A percentile compares a stretch with the other conserved stretches of the same genome.
Evolutionary conservation across 30 jellyfish, hydroid and myxozoan genomes (phyloP).

Genomic region (Aurelia coerulea): DNA sequence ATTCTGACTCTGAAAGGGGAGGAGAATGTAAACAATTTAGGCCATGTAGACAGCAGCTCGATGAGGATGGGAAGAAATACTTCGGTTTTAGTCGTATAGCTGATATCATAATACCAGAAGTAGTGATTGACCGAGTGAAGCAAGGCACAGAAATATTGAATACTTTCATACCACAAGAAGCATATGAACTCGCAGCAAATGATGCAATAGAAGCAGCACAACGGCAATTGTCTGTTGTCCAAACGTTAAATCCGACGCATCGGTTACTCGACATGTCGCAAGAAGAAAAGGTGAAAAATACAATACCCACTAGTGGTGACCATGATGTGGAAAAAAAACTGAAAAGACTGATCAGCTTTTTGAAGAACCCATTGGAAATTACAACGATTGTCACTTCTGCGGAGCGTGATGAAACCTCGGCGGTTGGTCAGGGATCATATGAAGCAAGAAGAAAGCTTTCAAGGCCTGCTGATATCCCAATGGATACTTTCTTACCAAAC

Average conservation of each 20-base stretch:
- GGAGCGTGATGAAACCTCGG: neutral
- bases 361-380: slow-evolving; percentile 62
- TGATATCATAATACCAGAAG: slow-evolving; percentile 73
- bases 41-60: slow-evolving; percentile 37
- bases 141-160: slow-evolving; percentile 65
- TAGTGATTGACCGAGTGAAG: slow-evolving; percentile 55
- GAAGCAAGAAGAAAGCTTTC: slow-evolving; percentile 9
- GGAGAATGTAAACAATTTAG: slow-evolving; percentile 20
- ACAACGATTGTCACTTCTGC: neutral
- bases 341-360: slow-evolving; percentile 26
- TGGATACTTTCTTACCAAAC: slow-evolving; percentile 29
- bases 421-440: neutral
- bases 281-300: slow-evolving; percentile 31
- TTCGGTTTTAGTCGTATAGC: slow-evolving; percentile 72
- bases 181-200: slow-evolving; percentile 28
- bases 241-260: slow-evolving; percentile 31
- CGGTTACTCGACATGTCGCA: slow-evolving; percentile 33
- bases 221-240: slow-evolving; percentile 27
- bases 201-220: slow-evolving; percentile 33
- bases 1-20: slow-evolving; percentile 56
- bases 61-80: slow-evolving; percentile 59
- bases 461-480: neutral
- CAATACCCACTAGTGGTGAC: neutral
- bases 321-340: slow-evolving; percentile 1
- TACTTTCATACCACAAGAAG: slow-evolving; percentile 66